These are phyloP conservation scores for Sylvia atricapilla DNA, from an alignment of 2,113 vertebrate species.

Conservation along the genomic window DNA sequence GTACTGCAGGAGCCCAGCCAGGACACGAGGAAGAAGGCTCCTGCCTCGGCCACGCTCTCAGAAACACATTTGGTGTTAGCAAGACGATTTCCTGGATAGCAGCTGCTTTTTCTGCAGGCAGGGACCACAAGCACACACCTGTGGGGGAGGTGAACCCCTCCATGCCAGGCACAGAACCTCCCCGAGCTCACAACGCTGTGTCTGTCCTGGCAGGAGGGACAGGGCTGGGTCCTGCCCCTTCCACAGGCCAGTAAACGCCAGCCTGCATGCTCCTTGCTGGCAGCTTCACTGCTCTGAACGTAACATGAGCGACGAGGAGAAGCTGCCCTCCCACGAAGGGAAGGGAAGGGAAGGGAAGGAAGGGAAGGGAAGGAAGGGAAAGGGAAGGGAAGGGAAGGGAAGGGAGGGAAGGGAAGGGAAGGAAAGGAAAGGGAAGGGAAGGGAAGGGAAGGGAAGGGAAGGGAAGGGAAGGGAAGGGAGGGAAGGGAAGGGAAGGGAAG, in stretches of 20 bases:
- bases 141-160: neutral
- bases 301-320: fast-evolving
- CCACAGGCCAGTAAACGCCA: fast-evolving
- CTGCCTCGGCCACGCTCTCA: fast-evolving
- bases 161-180: fast-evolving
- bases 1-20: neutral
- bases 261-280: fast-evolving
- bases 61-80: fast-evolving
- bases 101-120: neutral
- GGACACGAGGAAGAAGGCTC: neutral
- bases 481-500: no score
- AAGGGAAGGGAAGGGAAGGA: no score
- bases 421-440: neutral
- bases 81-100: fast-evolving
- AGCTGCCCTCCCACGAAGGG: fast-evolving
- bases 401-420: no score
- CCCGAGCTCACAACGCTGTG: fast-evolving
- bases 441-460: neutral
- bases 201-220: neutral
- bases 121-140: fast-evolving
- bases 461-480: no score
- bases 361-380: no score
- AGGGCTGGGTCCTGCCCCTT: no score
- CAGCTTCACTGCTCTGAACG: neutral
- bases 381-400: no score